Evolutionary conservation across 2,888 invertebrate species (phyloP), one percentile per base, ranked within the genome.

Genomic region (Hypomecis atomaria): DNA sequence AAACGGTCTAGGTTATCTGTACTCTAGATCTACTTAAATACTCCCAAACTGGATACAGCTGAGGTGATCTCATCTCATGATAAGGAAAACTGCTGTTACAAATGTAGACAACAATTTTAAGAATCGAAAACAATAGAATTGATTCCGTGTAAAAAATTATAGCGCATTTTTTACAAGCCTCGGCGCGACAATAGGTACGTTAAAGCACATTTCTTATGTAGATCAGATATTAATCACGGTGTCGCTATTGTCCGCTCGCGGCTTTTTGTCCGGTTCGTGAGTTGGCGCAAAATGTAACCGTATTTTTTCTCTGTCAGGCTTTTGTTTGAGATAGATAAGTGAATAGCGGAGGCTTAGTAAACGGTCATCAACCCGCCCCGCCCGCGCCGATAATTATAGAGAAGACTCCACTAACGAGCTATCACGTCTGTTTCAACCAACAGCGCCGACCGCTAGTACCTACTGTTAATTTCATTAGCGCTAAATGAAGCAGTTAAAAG

Each of bases 251-350:
- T 91, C 80, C 77, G 77, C 75, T 73, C 71, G 78, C 48, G 71
- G 75, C 86, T 88, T 82, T 84, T 83, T 81, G 77, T 78, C 77
- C 64, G 66, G 66, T 60, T 71, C 80, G 72, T 89, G 89, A 90
- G 84, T 89, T 88, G 89, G 89, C 89, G 84, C 81, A 86, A 86
- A 84, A 82, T 82, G 78, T 76, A 76, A 78, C 76, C 78, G 71
- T 71, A 73, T 79, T 84, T 86, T 85, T 85, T 82, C 71, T 74
- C 71, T 68, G 63, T 71, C 66, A 74, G 74, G 83, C 70, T 84
- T 90, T 90, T 90, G 90, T 92, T 89, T 88, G 87, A 82, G 79
- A 74, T 78, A 88, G 89, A 89, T 90, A 88, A 90, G 87, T 89
- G 89, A 88, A 88, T 88, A 88, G 86, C 78, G 79, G 73, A 76